phyloP scores from a whole-genome alignment of 1,140 invertebrate genomes.

The Drosophila eugracilis region DNA sequence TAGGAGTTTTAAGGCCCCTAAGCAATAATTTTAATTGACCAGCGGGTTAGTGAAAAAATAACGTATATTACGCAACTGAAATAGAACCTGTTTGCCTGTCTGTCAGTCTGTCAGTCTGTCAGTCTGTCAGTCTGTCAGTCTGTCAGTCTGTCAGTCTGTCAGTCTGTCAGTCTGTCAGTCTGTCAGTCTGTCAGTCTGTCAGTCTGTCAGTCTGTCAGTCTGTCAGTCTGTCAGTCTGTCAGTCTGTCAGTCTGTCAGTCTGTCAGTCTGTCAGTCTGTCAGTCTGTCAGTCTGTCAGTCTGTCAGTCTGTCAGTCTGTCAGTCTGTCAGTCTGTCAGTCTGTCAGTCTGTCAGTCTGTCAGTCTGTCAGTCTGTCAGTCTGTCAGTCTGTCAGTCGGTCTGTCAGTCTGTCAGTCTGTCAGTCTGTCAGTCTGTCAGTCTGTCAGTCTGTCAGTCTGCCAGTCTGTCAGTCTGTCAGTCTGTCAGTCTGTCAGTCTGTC shows the following conservation, averaged over 20 bases:
- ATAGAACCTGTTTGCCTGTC: not conserved
- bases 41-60: too few species aligned
- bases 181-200: not conserved
- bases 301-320: not conserved
- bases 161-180: not conserved
- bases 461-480: not conserved
- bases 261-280: not conserved
- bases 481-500: conserved; percentile 1
- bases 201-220: not conserved
- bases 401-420: not conserved
- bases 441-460: conserved; percentile 1
- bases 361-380: not conserved
- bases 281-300: not conserved
- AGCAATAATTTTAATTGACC: too few species aligned
- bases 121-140: not conserved
- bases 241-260: not conserved
- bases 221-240: not conserved
- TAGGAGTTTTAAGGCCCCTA: too few species aligned
- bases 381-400: not conserved
- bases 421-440: not conserved
- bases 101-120: not conserved
- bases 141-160: not conserved
- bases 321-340: not conserved
- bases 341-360: not conserved
- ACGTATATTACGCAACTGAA: too few species aligned